A percentile compares a stretch with the other conserved stretches of the same genome.
Conservation (phyloP, 2,113 vertebrate species). For the Lathamus discolor region DNA sequence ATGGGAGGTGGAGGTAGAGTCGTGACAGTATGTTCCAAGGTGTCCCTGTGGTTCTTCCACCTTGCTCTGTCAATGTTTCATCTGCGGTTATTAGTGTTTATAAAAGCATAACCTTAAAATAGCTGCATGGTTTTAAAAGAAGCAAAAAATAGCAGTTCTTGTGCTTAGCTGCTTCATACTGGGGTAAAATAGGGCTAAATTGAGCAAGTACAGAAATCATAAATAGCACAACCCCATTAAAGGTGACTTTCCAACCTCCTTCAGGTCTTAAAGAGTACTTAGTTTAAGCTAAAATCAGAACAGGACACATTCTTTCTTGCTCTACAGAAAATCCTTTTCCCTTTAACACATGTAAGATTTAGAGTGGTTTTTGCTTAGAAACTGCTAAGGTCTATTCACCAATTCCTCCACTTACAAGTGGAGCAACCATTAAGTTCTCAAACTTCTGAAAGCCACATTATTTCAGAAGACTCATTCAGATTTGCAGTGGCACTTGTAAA, state of each 20-base stretch:
- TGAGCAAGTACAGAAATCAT: not conserved
- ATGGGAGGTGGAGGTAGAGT: not conserved
- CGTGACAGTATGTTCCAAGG: constrained; percentile 35
- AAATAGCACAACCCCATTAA: constrained; percentile 18
- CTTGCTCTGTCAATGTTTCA: constrained; percentile 18
- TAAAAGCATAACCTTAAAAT: constrained; percentile 36
- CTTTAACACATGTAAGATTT: not conserved
- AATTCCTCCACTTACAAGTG: not conserved
- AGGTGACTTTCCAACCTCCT: constrained; percentile 7
- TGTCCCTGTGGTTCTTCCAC: not conserved
- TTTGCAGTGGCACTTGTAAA: not conserved
- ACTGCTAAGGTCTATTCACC: not conserved
- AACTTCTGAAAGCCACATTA: not conserved
- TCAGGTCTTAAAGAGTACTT: not conserved
- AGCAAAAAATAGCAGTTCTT: constrained; percentile 15
- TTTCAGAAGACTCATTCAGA: not conserved
- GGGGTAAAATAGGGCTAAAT: not conserved
- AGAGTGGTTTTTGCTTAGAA: not conserved
- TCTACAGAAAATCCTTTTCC: not conserved
- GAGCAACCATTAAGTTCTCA: not conserved
- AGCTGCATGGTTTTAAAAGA: constrained; percentile 5
- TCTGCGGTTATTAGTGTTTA: constrained; percentile 41
- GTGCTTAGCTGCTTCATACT: not conserved
- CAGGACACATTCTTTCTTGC: not conserved
- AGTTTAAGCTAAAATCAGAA: not conserved